Evolutionary conservation across 1,140 invertebrate genomes (phyloP), one percentile per base, ranked within the genome.

Genomic region (Calephelis nemesis): DNA sequence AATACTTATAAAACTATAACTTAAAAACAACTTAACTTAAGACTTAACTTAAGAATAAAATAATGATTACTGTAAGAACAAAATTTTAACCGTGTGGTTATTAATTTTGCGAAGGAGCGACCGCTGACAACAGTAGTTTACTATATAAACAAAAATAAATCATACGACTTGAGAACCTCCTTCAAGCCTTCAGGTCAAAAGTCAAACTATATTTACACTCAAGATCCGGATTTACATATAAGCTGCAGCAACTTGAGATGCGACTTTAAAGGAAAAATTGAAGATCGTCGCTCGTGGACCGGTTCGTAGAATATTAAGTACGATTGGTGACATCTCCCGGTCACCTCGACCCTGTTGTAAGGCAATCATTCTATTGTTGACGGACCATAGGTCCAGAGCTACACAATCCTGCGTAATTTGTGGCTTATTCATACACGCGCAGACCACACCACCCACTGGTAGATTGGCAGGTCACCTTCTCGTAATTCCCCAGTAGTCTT

Each of bases 341-440:
- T 54, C 50, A 54, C 50, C 50, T 54, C 50, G 50, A 54, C 50
- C 50, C 50, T 54, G 19, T 54, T 54, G 50, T 15, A 54, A 54
- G 13, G 50, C 50, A 54, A 54, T 54, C 15, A 54, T 54, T 15
- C 50, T 15, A 54, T 54, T 54, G 50, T 30, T 54, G 50, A 54
- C 50, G 13, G 50, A 19, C 19, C 5, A 19, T 54, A 54, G 50
- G 15, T 9, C 50, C 13, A 54, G 50, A 54, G 50, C 50, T 54
- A 7, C 8, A 19, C 13, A 19, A 54, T 54, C 50, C 50, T 54
- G 50, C 7, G 7, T 15, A 49, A 49, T 49, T 49, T 49, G 13
- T 52, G 47, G 8, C 47, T 47, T 47, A 47, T 47, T 30, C 30
- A 30, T 30, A 4, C 4, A 4, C 4, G 30, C 4, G 4, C 30